phyloP scores from a whole-genome alignment of 2,888 invertebrate species.

The Tinea pellionella region DNA sequence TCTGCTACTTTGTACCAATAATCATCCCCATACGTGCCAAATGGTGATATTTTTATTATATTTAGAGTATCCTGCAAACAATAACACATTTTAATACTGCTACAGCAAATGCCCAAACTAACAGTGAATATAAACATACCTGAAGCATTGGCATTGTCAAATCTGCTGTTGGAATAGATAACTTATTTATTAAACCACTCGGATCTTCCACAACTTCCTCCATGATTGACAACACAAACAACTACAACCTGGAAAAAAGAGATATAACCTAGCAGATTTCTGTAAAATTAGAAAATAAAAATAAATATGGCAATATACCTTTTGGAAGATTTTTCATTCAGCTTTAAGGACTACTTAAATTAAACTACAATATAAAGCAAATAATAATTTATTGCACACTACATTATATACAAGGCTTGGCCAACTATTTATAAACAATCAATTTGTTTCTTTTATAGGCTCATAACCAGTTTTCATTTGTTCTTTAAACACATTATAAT shows the following conservation, averaged over 20 bases:
- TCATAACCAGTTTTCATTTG: constrained; percentile 89
- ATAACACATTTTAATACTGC: neutral
- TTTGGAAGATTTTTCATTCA: too few species aligned
- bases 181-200: neutral
- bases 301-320: neutral
- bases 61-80: constrained; percentile 10
- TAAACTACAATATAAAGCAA: constrained; percentile 15
- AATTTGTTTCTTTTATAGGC: constrained; percentile 71
- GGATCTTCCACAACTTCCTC: neutral
- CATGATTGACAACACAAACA: neutral
- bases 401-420: constrained; percentile 29
- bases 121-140: neutral
- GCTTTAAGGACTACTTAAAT: constrained; percentile 34
- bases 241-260: neutral
- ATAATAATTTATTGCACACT: constrained; percentile 49
- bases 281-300: constrained; percentile 21
- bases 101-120: too few species aligned
- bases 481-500: constrained; percentile 88
- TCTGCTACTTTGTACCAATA: constrained; percentile 30
- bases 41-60: neutral
- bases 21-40: constrained; percentile 15
- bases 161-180: neutral
- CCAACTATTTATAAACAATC: constrained; percentile 15
- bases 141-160: neutral
- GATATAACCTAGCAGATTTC: neutral